These are phyloP conservation scores for Tyria jacobaeae DNA, from an alignment of 2,888 invertebrate genomes.

Conservation along the genomic window DNA sequence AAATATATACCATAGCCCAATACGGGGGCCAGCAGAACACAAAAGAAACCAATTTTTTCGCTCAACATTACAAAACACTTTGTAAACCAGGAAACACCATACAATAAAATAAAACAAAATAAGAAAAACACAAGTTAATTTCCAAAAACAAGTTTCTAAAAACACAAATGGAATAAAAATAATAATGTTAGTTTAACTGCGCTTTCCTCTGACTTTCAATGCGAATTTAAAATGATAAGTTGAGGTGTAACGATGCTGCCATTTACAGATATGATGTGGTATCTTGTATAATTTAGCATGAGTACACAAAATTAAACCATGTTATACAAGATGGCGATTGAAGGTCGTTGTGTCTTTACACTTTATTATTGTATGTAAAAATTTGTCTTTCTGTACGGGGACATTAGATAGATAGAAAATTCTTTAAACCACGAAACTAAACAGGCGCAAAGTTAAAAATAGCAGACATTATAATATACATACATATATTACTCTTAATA, in stretches of 20 bases:
- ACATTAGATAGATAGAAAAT: not conserved
- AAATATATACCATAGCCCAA: constrained; percentile 58
- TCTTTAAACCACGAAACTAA: too few relatives aligned
- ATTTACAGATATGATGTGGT: constrained; percentile 13
- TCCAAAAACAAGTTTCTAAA: too few relatives aligned
- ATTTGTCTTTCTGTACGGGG: not conserved
- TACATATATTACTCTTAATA: too few relatives aligned
- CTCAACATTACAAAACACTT: constrained; percentile 39
- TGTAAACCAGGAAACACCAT: too few relatives aligned
- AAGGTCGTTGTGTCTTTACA: constrained; percentile 9
- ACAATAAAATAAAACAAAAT: too few relatives aligned
- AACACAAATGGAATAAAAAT: not conserved
- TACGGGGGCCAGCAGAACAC: constrained; percentile 59
- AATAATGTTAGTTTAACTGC: too few relatives aligned
- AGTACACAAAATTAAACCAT: constrained; percentile 25
- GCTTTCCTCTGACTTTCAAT: not conserved
- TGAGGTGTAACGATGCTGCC: constrained; percentile 2
- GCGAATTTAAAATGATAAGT: not conserved
- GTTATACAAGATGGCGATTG: constrained; percentile 5
- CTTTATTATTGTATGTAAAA: not conserved
- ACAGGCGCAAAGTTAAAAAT: too few relatives aligned
- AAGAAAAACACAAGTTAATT: not conserved
- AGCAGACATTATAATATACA: too few relatives aligned
- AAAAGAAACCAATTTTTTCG: constrained; percentile 53
- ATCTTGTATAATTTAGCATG: constrained; percentile 36